These are phyloP conservation scores for Chrosomus eos DNA, from an alignment of 2,797 vertebrate genomes.

Conservation along the genomic window DNA sequence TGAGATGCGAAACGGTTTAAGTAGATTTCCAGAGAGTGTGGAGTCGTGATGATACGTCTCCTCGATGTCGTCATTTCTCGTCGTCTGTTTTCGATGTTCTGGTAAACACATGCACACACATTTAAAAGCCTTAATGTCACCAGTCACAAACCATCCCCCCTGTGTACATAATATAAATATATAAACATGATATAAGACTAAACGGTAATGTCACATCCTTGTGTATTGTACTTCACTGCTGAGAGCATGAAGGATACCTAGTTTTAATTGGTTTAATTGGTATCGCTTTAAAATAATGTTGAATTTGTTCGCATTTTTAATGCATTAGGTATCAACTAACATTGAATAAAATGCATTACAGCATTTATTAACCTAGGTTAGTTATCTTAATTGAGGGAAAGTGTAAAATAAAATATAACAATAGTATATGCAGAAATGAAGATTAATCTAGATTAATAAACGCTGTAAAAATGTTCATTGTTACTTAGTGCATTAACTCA, in stretches of 20 bases:
- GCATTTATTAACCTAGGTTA: background rate
- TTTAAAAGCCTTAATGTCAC: conserved; percentile 57
- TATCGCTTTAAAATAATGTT: conserved; percentile 15
- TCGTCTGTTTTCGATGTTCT: conserved; percentile 18
- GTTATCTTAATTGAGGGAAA: background rate
- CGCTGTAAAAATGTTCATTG: background rate
- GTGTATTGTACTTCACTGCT: conserved; percentile 35
- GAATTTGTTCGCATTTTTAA: conserved; percentile 1
- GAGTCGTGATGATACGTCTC: background rate
- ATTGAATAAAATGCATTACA: background rate
- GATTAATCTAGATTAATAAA: background rate
- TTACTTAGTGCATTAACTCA: background rate
- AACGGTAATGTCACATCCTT: conserved; percentile 48
- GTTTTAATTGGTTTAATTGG: conserved; percentile 3
- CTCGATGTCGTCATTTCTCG: background rate
- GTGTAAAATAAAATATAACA: background rate
- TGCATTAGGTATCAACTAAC: background rate
- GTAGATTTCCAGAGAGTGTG: background rate
- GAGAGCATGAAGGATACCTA: conserved; percentile 57
- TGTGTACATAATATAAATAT: conserved; percentile 58
- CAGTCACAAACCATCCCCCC: conserved; percentile 39
- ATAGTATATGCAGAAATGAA: background rate
- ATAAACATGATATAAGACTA: conserved; percentile 38
- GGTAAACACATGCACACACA: conserved; percentile 8
- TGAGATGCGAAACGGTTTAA: background rate